These are phyloP conservation scores for Aspidapion aeneum DNA, from an alignment of 2,888 invertebrate species.

Conservation along the genomic window DNA sequence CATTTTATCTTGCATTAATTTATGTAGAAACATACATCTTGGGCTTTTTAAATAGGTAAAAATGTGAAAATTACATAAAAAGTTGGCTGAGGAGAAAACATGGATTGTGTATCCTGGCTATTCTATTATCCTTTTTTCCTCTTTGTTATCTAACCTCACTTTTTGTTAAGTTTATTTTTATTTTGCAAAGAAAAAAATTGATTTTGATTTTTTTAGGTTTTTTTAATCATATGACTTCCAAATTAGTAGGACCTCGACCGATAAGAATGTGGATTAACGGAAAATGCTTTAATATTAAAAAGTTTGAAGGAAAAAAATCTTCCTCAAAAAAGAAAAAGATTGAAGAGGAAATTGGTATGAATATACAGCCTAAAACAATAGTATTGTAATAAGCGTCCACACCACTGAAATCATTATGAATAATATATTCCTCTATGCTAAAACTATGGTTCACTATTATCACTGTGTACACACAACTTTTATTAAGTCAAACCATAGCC, in stretches of 20 bases:
- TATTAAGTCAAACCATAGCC: no score
- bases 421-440: no score
- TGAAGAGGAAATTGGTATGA: neutral
- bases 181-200: neutral
- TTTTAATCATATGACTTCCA: neutral
- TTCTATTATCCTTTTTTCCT: neutral
- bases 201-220: no score
- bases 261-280: conserved; percentile 45
- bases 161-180: neutral
- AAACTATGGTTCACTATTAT: no score
- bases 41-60: no score
- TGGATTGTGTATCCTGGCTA: neutral
- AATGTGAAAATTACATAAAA: no score
- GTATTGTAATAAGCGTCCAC: no score
- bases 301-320: conserved; percentile 22
- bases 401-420: no score
- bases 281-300: conserved; percentile 35
- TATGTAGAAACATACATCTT: no score
- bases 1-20: no score
- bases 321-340: conserved; percentile 5
- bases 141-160: neutral
- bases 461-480: no score
- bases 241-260: conserved; percentile 24
- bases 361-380: conserved; percentile 4
- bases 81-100: neutral